Conservation (phyloP, 1,140 invertebrate genomes). For the Brachionus plicatilis region DNA sequence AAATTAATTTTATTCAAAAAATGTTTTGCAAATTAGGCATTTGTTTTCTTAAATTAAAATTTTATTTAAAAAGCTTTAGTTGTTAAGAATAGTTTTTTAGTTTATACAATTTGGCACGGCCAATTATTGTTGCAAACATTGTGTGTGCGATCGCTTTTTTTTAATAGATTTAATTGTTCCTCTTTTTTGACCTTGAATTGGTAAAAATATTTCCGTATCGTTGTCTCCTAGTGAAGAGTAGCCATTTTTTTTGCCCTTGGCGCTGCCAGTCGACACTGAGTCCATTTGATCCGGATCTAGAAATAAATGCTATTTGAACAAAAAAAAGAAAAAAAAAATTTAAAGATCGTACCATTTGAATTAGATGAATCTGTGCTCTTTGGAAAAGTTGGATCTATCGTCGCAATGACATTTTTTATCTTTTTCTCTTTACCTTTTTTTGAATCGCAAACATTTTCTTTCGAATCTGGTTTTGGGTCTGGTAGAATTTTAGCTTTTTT, state of each 20-base stretch:
- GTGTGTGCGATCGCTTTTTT: not conserved
- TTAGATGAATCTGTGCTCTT: not conserved
- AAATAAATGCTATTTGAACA: not conserved
- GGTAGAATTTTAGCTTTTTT: not conserved
- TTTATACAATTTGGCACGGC: not conserved
- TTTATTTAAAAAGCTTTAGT: not conserved
- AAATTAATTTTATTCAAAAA: not conserved
- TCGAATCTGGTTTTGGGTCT: not conserved
- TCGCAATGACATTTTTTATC: not conserved
- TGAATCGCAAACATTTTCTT: not conserved
- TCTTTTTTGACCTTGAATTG: slow-evolving; percentile 29
- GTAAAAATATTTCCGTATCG: slow-evolving; percentile 16
- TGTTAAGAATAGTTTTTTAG: too few relatives aligned
- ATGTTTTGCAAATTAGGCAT: not conserved
- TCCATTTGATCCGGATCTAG: not conserved
- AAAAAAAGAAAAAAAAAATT: not conserved
- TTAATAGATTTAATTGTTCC: not conserved
- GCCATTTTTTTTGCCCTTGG: not conserved
- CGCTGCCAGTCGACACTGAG: not conserved
- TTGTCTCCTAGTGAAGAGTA: slow-evolving; percentile 14
- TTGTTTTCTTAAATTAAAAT: not conserved
- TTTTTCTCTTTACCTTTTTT: not conserved
- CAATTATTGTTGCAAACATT: slow-evolving; percentile 22
- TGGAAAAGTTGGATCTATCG: not conserved
- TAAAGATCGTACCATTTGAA: not conserved